Evolutionary conservation across 2,797 vertebrate species (phyloP), one percentile per base, ranked within the genome.

Genomic region (Aplochiton taeniatus): DNA sequence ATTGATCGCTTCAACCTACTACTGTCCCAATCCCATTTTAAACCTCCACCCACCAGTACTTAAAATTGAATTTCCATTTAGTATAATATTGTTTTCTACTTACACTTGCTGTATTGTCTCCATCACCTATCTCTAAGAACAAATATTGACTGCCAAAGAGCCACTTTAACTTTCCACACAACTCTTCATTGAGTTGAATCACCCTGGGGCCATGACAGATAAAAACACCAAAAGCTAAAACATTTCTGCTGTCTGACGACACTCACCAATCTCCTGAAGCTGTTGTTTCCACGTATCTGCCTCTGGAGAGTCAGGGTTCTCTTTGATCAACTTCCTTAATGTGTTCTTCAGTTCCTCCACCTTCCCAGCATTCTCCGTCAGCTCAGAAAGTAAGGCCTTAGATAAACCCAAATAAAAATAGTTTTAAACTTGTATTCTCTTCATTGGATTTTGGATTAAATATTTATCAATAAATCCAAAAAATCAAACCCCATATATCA

Each of bases 301-400:
- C 87, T 99, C 98, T 3, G 95, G 95, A 45, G 96, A 96, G 68
- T 95, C 94, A 0, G 96, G 95, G 50, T 96, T 94, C 73, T 94
- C 93, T 65, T 88, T 83, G 13, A 99, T 89, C 70, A 99, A 91
- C 75, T 88, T 93, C 81, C 92, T 93, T 73, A 99, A 86, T 0
- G 89, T 88, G 77, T 88, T 91, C 81, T 96, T 98, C 65, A 96
- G 91, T 74, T 95, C 94, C 81, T 98, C 94, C 61, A 99, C 94
- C 89, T 93, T 95, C 69, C 84, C 94, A 31, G 94, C 92, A 78
- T 95, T 94, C 81, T 98, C 94, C 4, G 94, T 85, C 80, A 99
- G 86, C 85, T 99, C 96, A 47, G 93, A 89, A 58, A 99, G 89
- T 77, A 98, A 92, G 0, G 91, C 95, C 97, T 99, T 74, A 14